These are phyloP conservation scores for Heterohyrax brucei DNA, from an alignment of 2,797 vertebrate species.

Conservation along the genomic window DNA sequence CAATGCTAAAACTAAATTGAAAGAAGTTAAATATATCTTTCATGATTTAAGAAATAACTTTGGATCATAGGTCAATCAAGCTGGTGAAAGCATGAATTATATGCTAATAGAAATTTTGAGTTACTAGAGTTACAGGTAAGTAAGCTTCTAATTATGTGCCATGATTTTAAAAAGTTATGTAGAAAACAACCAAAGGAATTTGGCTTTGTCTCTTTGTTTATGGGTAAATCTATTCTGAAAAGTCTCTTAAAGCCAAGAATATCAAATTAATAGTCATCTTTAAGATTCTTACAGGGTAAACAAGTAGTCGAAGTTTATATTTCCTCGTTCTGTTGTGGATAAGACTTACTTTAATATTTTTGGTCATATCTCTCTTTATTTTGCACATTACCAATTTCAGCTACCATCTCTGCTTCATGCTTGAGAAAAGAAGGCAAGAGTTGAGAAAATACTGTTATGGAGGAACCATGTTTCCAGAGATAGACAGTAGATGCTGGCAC, in stretches of 20 bases:
- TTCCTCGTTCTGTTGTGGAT: not conserved
- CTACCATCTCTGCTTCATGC: conserved; percentile 3
- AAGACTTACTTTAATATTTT: not conserved
- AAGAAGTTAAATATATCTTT: conserved; percentile 39
- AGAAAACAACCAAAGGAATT: conserved; percentile 19
- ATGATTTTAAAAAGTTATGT: conserved; percentile 39
- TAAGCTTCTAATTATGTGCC: not conserved
- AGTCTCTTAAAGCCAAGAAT: conserved; percentile 13
- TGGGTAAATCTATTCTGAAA: conserved; percentile 15
- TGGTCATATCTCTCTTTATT: not conserved
- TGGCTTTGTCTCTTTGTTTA: not conserved
- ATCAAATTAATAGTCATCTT: not conserved
- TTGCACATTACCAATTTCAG: not conserved
- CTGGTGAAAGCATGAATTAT: conserved; percentile 1
- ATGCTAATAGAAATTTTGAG: conserved; percentile 33
- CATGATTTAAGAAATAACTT: not conserved
- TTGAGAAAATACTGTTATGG: not conserved
- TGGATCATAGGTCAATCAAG: not conserved
- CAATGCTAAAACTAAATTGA: conserved; percentile 52
- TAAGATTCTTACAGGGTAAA: not conserved
- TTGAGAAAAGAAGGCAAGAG: not conserved
- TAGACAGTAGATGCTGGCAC: not conserved
- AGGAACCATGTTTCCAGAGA: not conserved
- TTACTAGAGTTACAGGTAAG: conserved; percentile 25
- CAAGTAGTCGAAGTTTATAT: not conserved